These are phyloP conservation scores for Malurus alboscapulatus DNA, from an alignment of 2,113 vertebrate species.

Conservation along the genomic window DNA sequence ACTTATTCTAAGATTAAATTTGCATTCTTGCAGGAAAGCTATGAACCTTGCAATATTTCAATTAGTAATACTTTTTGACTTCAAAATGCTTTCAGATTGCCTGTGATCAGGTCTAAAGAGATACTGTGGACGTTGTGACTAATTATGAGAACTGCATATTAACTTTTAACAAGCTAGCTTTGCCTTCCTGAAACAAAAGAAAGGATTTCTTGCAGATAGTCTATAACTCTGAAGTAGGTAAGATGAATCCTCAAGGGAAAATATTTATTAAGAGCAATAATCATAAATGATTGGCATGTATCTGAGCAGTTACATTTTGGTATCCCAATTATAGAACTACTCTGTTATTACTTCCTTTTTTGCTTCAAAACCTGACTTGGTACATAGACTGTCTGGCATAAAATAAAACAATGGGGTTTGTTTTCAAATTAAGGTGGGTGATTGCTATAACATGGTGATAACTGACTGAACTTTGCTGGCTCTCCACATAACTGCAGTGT, in stretches of 20 bases:
- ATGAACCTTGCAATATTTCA: conserved; percentile 36
- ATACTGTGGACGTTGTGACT: not conserved
- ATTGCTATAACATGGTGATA: not conserved
- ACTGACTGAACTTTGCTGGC: not conserved
- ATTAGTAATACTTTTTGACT: conserved; percentile 24
- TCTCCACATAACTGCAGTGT: not conserved
- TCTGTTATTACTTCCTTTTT: conserved; percentile 1
- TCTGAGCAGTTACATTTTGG: not conserved
- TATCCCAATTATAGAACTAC: not conserved
- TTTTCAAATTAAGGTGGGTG: not conserved
- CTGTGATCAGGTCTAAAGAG: not conserved
- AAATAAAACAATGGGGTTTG: not conserved
- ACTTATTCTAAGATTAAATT: conserved; percentile 26
- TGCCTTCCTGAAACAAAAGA: not conserved
- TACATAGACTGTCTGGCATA: not conserved
- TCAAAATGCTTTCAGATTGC: not conserved
- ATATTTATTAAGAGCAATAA: not conserved
- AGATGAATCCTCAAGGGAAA: not conserved
- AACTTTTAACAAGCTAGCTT: not conserved
- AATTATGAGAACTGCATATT: not conserved
- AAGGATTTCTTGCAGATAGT: not conserved
- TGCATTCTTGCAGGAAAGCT: conserved; percentile 33
- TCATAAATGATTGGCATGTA: not conserved
- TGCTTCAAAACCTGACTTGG: not conserved
- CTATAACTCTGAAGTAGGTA: not conserved